phyloP scores from a whole-genome alignment of 1,140 invertebrate genomes.

The Drosophila albomicans region DNA sequence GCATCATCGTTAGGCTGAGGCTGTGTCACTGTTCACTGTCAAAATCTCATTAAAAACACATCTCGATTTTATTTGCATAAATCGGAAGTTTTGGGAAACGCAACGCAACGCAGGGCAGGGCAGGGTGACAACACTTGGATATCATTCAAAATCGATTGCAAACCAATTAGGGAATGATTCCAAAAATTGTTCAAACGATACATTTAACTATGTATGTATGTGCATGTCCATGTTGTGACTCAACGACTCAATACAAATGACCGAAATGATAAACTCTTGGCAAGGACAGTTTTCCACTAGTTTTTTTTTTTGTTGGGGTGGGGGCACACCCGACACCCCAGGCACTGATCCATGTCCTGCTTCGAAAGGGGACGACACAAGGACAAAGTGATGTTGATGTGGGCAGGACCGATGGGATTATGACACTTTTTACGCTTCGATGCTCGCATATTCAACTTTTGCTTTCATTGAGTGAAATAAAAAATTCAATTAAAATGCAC shows the following conservation, averaged over 20 bases:
- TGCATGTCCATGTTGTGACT: slow-evolving; percentile 1
- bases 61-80: slow-evolving; percentile 76
- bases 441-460: slow-evolving; percentile 67
- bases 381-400: slow-evolving; percentile 20
- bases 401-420: slow-evolving; percentile 50
- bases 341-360: not conserved
- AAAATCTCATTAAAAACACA: slow-evolving; percentile 75
- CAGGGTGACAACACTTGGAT: slow-evolving; percentile 14
- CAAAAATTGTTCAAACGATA: slow-evolving; percentile 34
- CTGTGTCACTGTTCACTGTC: slow-evolving; percentile 12
- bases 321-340: not conserved
- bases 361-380: not conserved
- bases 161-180: slow-evolving; percentile 72
- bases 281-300: slow-evolving; percentile 10
- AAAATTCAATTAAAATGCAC: slow-evolving; percentile 81
- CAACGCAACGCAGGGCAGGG: slow-evolving; percentile 7
- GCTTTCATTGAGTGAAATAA: slow-evolving; percentile 78
- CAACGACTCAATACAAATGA: slow-evolving; percentile 16
- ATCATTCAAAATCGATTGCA: slow-evolving; percentile 72
- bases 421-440: slow-evolving; percentile 72
- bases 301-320: not conserved
- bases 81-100: slow-evolving; percentile 49
- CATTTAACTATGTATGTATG: slow-evolving; percentile 33
- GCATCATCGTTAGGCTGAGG: slow-evolving; percentile 40
- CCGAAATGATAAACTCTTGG: slow-evolving; percentile 37